Conservation (phyloP, 2,888 invertebrate species). For the Pseudococcus longispinus region DNA sequence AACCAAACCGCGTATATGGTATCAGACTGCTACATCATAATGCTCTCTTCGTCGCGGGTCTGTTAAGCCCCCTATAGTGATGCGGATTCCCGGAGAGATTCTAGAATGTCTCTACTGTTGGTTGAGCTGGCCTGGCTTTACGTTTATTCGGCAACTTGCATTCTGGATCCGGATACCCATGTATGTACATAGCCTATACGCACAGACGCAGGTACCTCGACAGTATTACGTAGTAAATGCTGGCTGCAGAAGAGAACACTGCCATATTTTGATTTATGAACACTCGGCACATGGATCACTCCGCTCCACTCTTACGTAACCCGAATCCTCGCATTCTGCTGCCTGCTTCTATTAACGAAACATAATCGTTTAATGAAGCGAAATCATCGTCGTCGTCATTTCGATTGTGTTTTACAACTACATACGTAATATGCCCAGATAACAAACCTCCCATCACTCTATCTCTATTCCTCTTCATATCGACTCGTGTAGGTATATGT, state of each 20-base stretch:
- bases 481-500: not conserved
- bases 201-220: not conserved
- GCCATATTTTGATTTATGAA: conserved; percentile 56
- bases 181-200: not conserved
- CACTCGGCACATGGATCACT: not conserved
- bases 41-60: not conserved
- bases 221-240: not conserved
- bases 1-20: not conserved
- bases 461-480: not conserved
- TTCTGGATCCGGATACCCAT: not conserved
- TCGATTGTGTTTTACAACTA: not conserved
- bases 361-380: conserved; percentile 55
- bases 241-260: not conserved
- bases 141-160: not conserved
- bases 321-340: not conserved
- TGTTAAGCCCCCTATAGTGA: conserved; percentile 48
- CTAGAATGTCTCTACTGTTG: conserved; percentile 52
- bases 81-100: conserved; percentile 48
- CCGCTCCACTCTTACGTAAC: conserved; percentile 45
- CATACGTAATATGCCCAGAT: not conserved
- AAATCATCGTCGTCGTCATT: conserved; percentile 53
- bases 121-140: not conserved
- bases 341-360: conserved; percentile 54
- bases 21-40: conserved; percentile 56
- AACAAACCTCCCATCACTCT: not conserved